Conservation (phyloP, 2,888 invertebrate species). For the Argynnis bischoffii region DNA sequence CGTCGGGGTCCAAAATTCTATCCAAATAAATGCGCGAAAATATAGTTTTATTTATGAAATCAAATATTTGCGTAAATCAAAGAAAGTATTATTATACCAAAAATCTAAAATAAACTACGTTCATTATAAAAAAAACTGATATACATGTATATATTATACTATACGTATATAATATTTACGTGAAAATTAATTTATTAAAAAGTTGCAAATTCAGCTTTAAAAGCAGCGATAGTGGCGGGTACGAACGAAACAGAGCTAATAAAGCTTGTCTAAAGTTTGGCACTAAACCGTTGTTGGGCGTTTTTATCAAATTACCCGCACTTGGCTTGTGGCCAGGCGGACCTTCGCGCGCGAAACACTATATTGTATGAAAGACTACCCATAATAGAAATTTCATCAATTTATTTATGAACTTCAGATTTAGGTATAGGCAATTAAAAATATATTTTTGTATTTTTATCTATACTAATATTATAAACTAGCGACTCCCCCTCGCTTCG, state of each 20-base stretch:
- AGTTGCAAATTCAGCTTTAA: conserved; percentile 31
- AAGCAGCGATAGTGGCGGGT: conserved; percentile 29
- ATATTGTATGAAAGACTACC: conserved; percentile 13
- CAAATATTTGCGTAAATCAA: not conserved
- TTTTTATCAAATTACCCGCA: conserved; percentile 75
- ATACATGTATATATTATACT: too few species aligned
- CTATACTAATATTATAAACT: too few species aligned
- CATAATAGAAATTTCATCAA: conserved; percentile 11
- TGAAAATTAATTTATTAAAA: conserved; percentile 30
- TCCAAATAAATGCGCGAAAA: too few species aligned
- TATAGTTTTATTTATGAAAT: too few species aligned
- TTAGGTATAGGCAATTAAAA: too few species aligned
- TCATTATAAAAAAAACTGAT: not conserved
- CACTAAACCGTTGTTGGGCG: conserved; percentile 49
- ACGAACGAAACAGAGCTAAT: conserved; percentile 36
- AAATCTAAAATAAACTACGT: too few species aligned
- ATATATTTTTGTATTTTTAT: too few species aligned
- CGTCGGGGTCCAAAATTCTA: too few species aligned
- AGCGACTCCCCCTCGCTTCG: too few species aligned
- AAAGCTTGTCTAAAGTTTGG: conserved; percentile 40
- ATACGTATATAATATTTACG: not conserved
- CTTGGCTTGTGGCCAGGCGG: conserved; percentile 58
- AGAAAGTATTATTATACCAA: too few species aligned
- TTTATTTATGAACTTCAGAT: not conserved
- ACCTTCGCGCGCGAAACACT: conserved; percentile 40